Evolutionary conservation across 2,113 vertebrate genomes (phyloP), one percentile per base, ranked within the genome.

Genomic region (Aldabrachelys gigantea): DNA sequence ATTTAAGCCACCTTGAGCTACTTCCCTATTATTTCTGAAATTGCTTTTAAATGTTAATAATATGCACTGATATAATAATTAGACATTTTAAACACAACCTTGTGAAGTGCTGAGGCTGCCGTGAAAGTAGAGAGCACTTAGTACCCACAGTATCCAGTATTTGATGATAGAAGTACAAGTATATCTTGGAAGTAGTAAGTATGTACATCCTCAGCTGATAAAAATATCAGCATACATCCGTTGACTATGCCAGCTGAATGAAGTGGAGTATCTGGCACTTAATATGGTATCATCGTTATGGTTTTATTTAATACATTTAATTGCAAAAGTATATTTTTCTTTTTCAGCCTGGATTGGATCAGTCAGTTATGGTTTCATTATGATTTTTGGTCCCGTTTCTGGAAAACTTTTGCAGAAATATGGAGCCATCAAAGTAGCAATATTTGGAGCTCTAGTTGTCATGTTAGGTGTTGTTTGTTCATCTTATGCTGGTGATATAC

Each of bases 371-470:
- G 82, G 29, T 41, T 93, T 91, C 82, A 85, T 92, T 57, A 69
- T 95, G 84, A 81, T 97, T 76, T 93, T 65, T 96, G 38, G 78
- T 49, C 53, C 69, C 9, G n/a, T 92, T 90, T 95, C 92, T 89
- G 93, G 91, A 89, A 95, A 94, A 24, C 0, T 25, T 89, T 75
- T 88, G 41, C 47, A 75, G 59, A 95, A 35, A 52, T 78, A 94
- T 44, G 57, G 44, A 88, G 24, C 49, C 8, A 84, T 83, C 89
- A 85, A 95, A 92, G 59, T 91, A 53, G 38, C 38, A 86, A 81
- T 80, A 65, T n/a, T 59, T 85, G 92, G 88, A 91, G 93, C 78
- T 78, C 17, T 95, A 5, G 49, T 90, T 82, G 80, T 29, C 85
- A 25, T 87, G 21, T 19, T 95, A 89, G 78, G 79, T 83, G 79